Base-by-base conservation (phyloP, 2,888 invertebrate species). In the Brachypterus glaber region DNA sequence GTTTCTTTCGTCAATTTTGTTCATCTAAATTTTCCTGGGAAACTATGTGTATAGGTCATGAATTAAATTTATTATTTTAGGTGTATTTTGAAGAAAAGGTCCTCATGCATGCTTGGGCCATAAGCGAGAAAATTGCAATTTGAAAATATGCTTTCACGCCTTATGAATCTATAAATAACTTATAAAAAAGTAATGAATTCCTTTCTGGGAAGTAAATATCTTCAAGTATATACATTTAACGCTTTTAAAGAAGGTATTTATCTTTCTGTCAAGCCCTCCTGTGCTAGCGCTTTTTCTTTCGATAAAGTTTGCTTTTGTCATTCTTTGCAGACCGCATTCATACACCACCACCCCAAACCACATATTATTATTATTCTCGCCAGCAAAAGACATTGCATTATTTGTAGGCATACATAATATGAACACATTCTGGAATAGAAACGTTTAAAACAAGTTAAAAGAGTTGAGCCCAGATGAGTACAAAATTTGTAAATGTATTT, bases 271-370 rank as follows among this genome's bases (percentile, higher is more conserved):
- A 49, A 40, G 49, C 50, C 46, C 50, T 52, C 54, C 54, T 52
- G 55, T 52, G 53, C 46, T 36, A 54, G 48, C 49, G 12, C 7
- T 53, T 52, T 56, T 54, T 53, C 55, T 54, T 58, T 55, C 55
- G 50, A 52, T 53, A 54, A 57, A 58, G 57, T 59, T 61, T 57
- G 53, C 59, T 55, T 56, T 54, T 51, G 57, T 57, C 54, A 59
- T 60, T 60, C 58, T 57, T 57, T 54, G 52, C 54, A 49, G 53
- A 53, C 51, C 53, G 44, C 54, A 49, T 57, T 57, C 50, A 51
- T 56, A 51, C 50, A 53, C 51, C 27, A 27, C 27, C 27, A 27
- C n/a, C n/a, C n/a, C n/a, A n/a, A n/a, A n/a, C n/a, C n/a, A n/a
- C n/a, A n/a, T n/a, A n/a, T n/a, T n/a, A n/a, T n/a, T n/a, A n/a